These are phyloP conservation scores for Penaeus indicus DNA, from an alignment of 1,140 invertebrate species.

Conservation along the genomic window DNA sequence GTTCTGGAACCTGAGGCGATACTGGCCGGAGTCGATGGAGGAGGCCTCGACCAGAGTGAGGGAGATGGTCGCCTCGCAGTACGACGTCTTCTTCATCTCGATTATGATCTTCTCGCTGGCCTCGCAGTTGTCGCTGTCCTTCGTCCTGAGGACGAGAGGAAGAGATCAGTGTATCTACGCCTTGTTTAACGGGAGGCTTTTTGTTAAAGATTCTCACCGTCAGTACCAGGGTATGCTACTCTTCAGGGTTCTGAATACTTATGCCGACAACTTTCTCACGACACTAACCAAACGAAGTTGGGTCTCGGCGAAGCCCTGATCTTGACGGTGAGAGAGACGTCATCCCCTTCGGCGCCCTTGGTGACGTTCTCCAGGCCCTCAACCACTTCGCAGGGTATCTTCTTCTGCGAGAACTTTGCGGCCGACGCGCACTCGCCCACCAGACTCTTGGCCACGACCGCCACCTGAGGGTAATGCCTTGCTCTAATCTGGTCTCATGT, in stretches of 20 bases:
- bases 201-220: background rate
- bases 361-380: slow-evolving; percentile 61
- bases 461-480: slow-evolving; percentile 25
- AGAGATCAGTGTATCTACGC: background rate
- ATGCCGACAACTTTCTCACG: too few species aligned
- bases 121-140: slow-evolving; percentile 57
- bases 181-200: background rate
- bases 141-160: slow-evolving; percentile 44
- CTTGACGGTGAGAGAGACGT: slow-evolving; percentile 52
- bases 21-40: slow-evolving; percentile 56
- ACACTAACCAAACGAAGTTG: slow-evolving; percentile 51
- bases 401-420: slow-evolving; percentile 55
- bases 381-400: slow-evolving; percentile 55
- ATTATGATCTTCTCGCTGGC: slow-evolving; percentile 55
- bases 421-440: slow-evolving; percentile 53
- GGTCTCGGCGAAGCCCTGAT: slow-evolving; percentile 60
- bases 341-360: slow-evolving; percentile 60
- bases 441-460: slow-evolving; percentile 50
- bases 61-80: slow-evolving; percentile 60
- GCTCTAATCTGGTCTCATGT: background rate
- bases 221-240: background rate
- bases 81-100: slow-evolving; percentile 52
- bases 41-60: slow-evolving; percentile 60
- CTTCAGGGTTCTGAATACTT: background rate
- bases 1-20: slow-evolving; percentile 54